These are phyloP conservation scores for Xestia c-nigrum DNA, from an alignment of 2,888 invertebrate genomes.

Conservation along the genomic window DNA sequence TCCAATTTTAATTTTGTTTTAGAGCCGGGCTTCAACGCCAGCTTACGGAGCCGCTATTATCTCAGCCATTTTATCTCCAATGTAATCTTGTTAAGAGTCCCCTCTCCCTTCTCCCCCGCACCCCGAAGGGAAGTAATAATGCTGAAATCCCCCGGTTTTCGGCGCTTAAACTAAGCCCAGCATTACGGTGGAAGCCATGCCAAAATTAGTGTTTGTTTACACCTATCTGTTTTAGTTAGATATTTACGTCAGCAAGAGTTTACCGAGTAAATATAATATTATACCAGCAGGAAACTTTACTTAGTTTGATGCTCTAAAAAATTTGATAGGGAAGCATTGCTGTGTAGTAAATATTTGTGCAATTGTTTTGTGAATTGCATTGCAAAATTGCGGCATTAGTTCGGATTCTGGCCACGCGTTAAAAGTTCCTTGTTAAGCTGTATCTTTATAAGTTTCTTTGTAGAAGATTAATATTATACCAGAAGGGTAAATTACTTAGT, in stretches of 20 bases:
- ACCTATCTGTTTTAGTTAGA: slow-evolving; percentile 46
- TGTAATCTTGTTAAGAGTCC: slow-evolving; percentile 90
- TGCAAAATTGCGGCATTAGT: background rate
- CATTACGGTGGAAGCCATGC: slow-evolving; percentile 81
- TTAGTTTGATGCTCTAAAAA: background rate
- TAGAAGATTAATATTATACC: background rate
- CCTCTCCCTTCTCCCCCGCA: slow-evolving; percentile 69
- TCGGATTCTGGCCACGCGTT: background rate
- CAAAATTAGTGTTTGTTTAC: slow-evolving; percentile 78
- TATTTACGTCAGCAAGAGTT: background rate
- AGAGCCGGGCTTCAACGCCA: slow-evolving; percentile 75
- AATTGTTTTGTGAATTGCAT: background rate
- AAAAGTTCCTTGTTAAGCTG: background rate
- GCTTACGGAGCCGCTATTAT: slow-evolving; percentile 88
- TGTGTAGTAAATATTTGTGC: background rate
- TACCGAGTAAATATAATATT: no score
- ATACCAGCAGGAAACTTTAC: no score
- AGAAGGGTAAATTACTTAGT: background rate
- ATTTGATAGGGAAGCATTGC: background rate
- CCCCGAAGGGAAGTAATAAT: slow-evolving; percentile 83
- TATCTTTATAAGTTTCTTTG: background rate
- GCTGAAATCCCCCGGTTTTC: slow-evolving; percentile 87
- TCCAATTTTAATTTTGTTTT: slow-evolving; percentile 87
- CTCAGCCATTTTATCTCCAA: slow-evolving; percentile 88
- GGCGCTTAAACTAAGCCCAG: slow-evolving; percentile 87